Percentiles rank a stretch among this genome's conserved stretches.
Evolutionary conservation across 2,888 invertebrate species (phyloP).

Genomic region (Archips xylosteana): DNA sequence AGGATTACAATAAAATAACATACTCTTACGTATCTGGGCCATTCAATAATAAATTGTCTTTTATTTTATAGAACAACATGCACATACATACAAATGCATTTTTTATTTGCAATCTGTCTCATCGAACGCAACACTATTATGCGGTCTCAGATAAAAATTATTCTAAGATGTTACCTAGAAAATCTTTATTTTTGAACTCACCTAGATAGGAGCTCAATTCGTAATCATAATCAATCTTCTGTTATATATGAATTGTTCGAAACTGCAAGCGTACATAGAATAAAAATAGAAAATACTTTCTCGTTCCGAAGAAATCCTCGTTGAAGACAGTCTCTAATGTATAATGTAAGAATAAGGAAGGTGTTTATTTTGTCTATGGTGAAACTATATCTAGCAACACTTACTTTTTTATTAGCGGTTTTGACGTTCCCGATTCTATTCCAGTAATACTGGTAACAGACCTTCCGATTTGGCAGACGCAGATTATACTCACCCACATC

Average conservation of each 20-base stretch:
- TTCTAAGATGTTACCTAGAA: neutral
- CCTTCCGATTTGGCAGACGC: too few relatives aligned
- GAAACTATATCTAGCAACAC: neutral
- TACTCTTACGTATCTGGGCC: neutral
- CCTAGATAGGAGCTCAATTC: neutral
- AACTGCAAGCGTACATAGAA: neutral
- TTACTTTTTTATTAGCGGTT: neutral
- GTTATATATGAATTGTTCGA: neutral
- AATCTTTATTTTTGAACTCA: neutral
- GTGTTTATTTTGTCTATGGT: neutral
- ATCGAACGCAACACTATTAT: neutral
- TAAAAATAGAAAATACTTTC: neutral
- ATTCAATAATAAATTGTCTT: neutral
- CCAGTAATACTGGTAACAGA: too few relatives aligned
- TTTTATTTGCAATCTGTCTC: slow-evolving; percentile 4
- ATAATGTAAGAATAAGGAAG: neutral
- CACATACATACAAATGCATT: neutral
- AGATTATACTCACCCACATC: too few relatives aligned
- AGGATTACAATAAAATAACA: neutral
- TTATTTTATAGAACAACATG: neutral
- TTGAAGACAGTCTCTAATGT: neutral
- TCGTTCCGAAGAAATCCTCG: neutral
- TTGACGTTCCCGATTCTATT: neutral
- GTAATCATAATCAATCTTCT: neutral
- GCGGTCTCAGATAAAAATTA: neutral